These are phyloP conservation scores for Thereva unica DNA, from an alignment of 2,888 invertebrate genomes.

Conservation along the genomic window DNA sequence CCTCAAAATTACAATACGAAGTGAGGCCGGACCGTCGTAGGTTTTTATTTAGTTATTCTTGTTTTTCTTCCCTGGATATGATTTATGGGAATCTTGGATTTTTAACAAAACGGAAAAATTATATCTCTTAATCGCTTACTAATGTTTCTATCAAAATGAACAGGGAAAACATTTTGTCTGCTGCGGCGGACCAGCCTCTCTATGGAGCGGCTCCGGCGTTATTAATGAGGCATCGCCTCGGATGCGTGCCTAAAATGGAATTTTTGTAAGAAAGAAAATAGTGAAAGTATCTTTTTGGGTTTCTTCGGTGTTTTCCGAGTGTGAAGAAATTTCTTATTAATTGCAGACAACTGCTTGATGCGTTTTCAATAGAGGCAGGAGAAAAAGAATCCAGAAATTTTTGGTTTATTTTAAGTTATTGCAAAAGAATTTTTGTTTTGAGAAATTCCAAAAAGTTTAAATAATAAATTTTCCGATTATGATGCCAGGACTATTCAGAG, in stretches of 20 bases:
- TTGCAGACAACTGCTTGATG: slow-evolving; percentile 26
- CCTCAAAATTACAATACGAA: too few species aligned
- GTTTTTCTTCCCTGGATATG: not conserved
- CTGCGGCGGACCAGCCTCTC: not conserved
- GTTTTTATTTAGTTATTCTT: too few species aligned
- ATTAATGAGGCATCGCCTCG: slow-evolving; percentile 22
- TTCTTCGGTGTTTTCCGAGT: slow-evolving; percentile 3
- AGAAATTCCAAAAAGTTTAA: too few species aligned
- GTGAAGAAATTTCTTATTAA: slow-evolving; percentile 21
- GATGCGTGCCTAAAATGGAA: slow-evolving; percentile 27
- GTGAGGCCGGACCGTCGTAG: too few species aligned
- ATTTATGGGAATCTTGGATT: slow-evolving; percentile 28
- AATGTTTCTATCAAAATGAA: slow-evolving; percentile 40
- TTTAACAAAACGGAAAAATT: slow-evolving; percentile 37
- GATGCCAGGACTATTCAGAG: too few species aligned
- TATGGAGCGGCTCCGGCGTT: slow-evolving; percentile 6
- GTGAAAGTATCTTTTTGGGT: slow-evolving; percentile 21
- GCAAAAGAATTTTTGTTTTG: too few species aligned
- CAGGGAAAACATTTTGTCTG: slow-evolving; percentile 38
- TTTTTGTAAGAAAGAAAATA: slow-evolving; percentile 5
- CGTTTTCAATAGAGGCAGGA: too few species aligned
- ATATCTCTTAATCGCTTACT: slow-evolving; percentile 39
- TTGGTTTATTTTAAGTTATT: too few species aligned
- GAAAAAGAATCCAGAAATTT: too few species aligned
- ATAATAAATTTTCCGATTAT: too few species aligned